Percentiles rank a stretch among this genome's conserved stretches.
phyloP scores from a whole-genome alignment of 92 coral and sea anemone species.

The Parazoanthus atlanticus region DNA sequence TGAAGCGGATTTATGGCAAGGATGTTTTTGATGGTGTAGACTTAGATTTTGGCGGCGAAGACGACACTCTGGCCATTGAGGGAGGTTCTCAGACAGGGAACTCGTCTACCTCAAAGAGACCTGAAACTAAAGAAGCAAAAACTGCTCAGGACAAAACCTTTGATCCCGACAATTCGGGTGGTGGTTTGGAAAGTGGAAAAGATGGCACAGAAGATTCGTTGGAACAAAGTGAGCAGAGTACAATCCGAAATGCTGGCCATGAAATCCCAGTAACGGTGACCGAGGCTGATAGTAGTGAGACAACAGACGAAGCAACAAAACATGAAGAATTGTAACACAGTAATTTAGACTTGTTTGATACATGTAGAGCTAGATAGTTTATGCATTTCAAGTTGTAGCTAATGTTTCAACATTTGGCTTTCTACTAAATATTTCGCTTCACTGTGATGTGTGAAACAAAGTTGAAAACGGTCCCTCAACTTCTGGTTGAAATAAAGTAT shows the following conservation, averaged over 20 bases:
- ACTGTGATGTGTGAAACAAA: no score
- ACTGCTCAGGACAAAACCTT: background rate
- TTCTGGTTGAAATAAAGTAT: no score
- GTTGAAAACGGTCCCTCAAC: no score
- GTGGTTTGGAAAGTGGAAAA: background rate
- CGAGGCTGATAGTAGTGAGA: background rate
- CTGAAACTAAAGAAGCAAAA: background rate
- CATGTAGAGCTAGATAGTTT: no score
- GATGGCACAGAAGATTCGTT: background rate
- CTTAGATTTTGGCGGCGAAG: conserved; percentile 76
- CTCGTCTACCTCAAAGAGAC: background rate
- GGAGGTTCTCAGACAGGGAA: conserved; percentile 16
- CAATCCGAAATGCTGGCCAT: no score
- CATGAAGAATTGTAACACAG: conserved; percentile 1
- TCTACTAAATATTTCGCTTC: background rate
- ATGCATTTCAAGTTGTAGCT: no score
- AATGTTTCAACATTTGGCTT: background rate
- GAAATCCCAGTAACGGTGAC: background rate
- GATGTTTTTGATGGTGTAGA: conserved; percentile 85
- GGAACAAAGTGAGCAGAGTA: no score
- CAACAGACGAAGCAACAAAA: background rate
- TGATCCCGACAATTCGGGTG: background rate
- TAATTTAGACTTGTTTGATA: background rate
- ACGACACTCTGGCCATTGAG: conserved; percentile 80
- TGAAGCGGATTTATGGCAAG: conserved; percentile 77